Percentiles rank a stretch among this genome's conserved stretches.
phyloP scores from a whole-genome alignment of 2,888 invertebrate species.

The Meta bourneti region DNA sequence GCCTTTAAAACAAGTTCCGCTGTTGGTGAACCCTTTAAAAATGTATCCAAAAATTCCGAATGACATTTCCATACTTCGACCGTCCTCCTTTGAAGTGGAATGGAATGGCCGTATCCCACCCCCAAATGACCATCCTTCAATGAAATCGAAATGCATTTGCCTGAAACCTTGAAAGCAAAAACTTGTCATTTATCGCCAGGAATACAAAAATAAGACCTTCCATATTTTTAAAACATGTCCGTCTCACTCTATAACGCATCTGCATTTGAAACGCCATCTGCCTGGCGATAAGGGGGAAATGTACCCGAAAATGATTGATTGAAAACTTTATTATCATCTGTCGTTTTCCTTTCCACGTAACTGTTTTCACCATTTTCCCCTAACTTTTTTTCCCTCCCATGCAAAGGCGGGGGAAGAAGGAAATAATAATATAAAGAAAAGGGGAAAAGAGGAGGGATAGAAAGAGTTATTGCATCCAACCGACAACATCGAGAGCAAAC shows the following conservation, averaged over 20 bases:
- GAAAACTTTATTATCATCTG: slow-evolving; percentile 57
- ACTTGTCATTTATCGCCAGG: neutral
- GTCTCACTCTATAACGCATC: slow-evolving; percentile 22
- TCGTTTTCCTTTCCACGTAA: slow-evolving; percentile 11
- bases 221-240: slow-evolving; percentile 14
- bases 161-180: neutral
- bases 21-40: too few species aligned
- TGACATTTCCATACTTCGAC: neutral
- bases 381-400: neutral
- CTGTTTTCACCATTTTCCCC: neutral
- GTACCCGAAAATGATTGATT: slow-evolving; percentile 56
- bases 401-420: neutral
- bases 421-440: neutral
- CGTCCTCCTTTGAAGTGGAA: neutral
- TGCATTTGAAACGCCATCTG: slow-evolving; percentile 52
- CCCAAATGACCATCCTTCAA: neutral
- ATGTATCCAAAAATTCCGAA: too few species aligned
- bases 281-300: slow-evolving; percentile 37
- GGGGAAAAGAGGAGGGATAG: neutral
- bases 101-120: neutral
- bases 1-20: too few species aligned
- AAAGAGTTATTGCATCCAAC: slow-evolving; percentile 8
- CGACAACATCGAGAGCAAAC: slow-evolving; percentile 38
- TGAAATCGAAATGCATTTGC: neutral
- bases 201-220: neutral